phyloP scores from a whole-genome alignment of 2,888 invertebrate species.

The Acronicta leporina region DNA sequence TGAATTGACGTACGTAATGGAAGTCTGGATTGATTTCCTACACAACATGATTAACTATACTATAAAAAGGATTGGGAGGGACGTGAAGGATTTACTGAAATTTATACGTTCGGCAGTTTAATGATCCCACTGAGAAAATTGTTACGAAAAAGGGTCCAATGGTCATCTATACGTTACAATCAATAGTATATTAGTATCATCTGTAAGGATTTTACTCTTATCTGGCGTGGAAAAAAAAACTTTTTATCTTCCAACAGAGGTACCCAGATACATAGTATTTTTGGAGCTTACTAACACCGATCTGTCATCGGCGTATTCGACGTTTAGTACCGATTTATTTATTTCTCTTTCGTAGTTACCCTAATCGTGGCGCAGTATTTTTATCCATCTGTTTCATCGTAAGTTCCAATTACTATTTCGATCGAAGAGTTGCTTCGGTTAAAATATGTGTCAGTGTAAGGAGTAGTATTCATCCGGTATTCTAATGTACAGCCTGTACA shows the following conservation, averaged over 20 bases:
- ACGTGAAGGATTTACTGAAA: constrained; percentile 61
- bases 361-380: constrained; percentile 50
- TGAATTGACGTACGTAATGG: constrained; percentile 14
- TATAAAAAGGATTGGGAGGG: constrained; percentile 7
- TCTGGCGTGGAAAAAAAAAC: constrained; percentile 31
- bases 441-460: constrained; percentile 18
- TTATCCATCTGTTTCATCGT: constrained; percentile 50
- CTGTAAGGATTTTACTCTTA: constrained; percentile 54
- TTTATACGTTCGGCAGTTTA: constrained; percentile 67
- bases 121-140: constrained; percentile 72
- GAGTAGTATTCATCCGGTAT: too few species aligned
- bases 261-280: constrained; percentile 34
- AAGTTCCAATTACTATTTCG: constrained; percentile 42
- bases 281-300: constrained; percentile 42
- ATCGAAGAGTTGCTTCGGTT: constrained; percentile 19
- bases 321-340: constrained; percentile 45
- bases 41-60: background rate
- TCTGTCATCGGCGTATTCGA: constrained; percentile 49
- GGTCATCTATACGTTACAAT: constrained; percentile 71
- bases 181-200: constrained; percentile 64
- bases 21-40: constrained; percentile 23
- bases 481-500: too few species aligned
- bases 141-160: constrained; percentile 70
- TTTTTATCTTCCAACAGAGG: constrained; percentile 43
- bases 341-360: constrained; percentile 46